Evolutionary conservation across 1,140 invertebrate species (phyloP).

Genomic region (Melanaphis sacchari): DNA sequence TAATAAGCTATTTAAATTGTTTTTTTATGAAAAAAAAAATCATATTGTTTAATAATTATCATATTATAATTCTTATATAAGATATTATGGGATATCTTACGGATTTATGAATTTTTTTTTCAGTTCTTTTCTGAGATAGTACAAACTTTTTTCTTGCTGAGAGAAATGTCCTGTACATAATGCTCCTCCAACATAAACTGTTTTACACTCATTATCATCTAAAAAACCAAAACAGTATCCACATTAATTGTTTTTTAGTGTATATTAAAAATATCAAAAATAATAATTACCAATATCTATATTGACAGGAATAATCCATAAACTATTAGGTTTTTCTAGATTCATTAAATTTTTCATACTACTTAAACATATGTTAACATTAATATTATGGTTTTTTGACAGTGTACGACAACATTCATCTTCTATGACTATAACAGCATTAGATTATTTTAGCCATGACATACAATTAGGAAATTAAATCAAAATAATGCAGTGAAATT

Average conservation of each 20-base stretch:
- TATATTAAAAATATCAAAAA: not conserved
- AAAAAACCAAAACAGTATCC: not conserved
- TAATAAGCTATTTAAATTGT: not conserved
- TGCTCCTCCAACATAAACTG: constrained; percentile 29
- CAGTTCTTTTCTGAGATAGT: constrained; percentile 42
- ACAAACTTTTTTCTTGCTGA: constrained; percentile 30
- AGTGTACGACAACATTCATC: constrained; percentile 27
- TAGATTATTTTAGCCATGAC: not conserved
- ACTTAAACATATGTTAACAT: constrained; percentile 47
- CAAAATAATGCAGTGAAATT: not conserved
- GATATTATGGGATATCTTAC: not conserved
- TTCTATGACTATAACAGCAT: not conserved
- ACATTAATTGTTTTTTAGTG: not conserved
- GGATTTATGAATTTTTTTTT: constrained; percentile 37
- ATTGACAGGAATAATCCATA: constrained; percentile 52
- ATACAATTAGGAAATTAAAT: not conserved
- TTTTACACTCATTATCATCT: constrained; percentile 7
- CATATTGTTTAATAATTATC: not conserved
- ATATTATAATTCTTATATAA: not conserved
- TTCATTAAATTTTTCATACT: constrained; percentile 41
- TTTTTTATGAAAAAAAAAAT: not conserved
- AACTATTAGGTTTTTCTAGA: constrained; percentile 40
- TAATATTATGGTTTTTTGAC: not conserved
- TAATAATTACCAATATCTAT: constrained; percentile 30
- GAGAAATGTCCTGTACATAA: constrained; percentile 32